These are phyloP conservation scores for Heliocidaris erythrogramma DNA, from an alignment of 35 echinoderm and acorn worm genomes.

Conservation along the genomic window DNA sequence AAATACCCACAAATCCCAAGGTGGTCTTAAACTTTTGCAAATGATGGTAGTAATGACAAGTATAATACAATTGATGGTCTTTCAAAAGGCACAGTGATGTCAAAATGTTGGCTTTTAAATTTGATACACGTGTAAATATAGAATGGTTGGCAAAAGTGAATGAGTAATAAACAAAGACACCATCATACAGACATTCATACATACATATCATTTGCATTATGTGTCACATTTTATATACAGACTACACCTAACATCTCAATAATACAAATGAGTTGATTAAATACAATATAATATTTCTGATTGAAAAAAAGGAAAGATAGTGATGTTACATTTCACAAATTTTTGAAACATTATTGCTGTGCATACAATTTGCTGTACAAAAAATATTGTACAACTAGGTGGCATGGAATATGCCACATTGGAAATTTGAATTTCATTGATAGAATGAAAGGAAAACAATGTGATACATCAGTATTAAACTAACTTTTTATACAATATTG, in stretches of 20 bases:
- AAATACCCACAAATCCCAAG: too few species aligned
- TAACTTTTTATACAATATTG: neutral
- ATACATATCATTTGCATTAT: neutral
- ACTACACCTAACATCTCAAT: neutral
- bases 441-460: neutral
- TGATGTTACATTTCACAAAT: neutral
- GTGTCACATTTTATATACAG: neutral
- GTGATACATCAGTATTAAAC: neutral
- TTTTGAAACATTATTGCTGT: neutral
- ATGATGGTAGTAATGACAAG: neutral
- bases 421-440: neutral
- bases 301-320: constrained; percentile 12
- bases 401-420: neutral
- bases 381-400: neutral
- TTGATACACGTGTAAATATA: neutral
- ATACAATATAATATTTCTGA: constrained; percentile 9
- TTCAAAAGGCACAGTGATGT: neutral
- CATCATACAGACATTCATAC: neutral
- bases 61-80: neutral
- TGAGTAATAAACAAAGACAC: neutral
- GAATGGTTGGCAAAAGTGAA: neutral
- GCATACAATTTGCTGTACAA: constrained; percentile 9
- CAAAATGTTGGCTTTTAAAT: constrained; percentile 11
- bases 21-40: too few species aligned
- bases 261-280: constrained; percentile 19